Evolutionary conservation across 2,113 vertebrate species (phyloP).

Genomic region (Sterna hirundo): DNA sequence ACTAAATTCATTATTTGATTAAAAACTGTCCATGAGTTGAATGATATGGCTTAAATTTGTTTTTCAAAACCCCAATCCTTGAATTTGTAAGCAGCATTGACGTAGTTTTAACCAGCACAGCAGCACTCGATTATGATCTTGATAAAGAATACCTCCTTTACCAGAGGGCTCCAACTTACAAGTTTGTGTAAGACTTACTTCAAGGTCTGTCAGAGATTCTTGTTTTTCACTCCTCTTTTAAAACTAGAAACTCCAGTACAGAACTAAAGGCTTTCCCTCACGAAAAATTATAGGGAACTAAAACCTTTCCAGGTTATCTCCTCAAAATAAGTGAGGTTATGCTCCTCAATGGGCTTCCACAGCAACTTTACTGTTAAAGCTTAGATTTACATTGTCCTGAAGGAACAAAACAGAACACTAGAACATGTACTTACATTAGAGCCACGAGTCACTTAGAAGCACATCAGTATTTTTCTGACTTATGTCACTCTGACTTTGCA

Average conservation of each 20-base stretch:
- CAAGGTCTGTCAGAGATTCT: not conserved
- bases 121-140: rapidly evolving
- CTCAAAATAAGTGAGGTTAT: not conserved
- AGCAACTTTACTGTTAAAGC: not conserved
- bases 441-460: not conserved
- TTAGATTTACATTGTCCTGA: not conserved
- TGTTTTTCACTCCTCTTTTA: not conserved
- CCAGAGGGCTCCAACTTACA: not conserved
- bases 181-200: not conserved
- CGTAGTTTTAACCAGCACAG: not conserved
- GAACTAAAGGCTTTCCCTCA: not conserved
- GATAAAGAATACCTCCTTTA: not conserved
- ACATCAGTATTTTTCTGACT: not conserved
- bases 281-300: not conserved
- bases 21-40: not conserved
- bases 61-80: not conserved
- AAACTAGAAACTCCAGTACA: not conserved
- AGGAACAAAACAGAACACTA: not conserved
- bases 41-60: not conserved
- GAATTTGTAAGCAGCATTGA: not conserved
- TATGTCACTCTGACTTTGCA: not conserved
- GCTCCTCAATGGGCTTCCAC: not conserved
- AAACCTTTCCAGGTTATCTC: not conserved
- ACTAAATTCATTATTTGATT: not conserved
- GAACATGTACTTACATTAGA: not conserved